Evolutionary conservation across 2,113 vertebrate genomes (phyloP), one percentile per base, ranked within the genome.

Genomic region (Notothenia rossii): DNA sequence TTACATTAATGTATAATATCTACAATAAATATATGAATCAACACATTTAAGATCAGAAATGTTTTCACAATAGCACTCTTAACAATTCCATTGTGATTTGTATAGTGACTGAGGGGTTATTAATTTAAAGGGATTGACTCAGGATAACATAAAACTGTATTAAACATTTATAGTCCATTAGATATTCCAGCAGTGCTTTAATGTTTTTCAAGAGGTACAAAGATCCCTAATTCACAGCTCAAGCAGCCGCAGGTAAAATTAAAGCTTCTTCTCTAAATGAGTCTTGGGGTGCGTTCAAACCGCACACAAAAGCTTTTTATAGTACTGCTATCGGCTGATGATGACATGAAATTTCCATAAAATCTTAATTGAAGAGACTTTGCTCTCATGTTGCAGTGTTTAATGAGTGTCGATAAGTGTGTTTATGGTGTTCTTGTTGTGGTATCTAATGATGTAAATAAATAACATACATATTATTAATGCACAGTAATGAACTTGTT

Each of bases 271-370:
- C 14, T 72, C 58, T 63, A 81, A 88, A 81, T 83, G 69, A 83
- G 36, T 33, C 22, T 76, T n/a, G 5, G 3, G 29, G 7, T 40
- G 6, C 51, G 72, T 76, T 79, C 79, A 3, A 11, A 48, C 22
- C 13, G 7, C 5, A 40, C 36, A 40, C 36, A 7, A 40, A 40
- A 4, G 33, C 18, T 59, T 69, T 85, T 67, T 59, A 75, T 56
- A 45, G 14, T 17, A 25, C 59, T 45, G 66, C 84, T 84, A 87
- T 67, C 78, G 64, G 67, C 36, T 8, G 36, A 76, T 53, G 60
- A 43, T 75, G 77, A 87, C 68, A 58, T 67, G 60, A 43, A 45
- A 83, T 84, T 88, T 86, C 64, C 68, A 77, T 82, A 72, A 89
- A 89, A 86, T 68, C 36, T 56, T 53, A 40, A 75, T 82, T 0